Base-by-base conservation (phyloP, 2,888 invertebrate genomes). In the Emesis castigata region DNA sequence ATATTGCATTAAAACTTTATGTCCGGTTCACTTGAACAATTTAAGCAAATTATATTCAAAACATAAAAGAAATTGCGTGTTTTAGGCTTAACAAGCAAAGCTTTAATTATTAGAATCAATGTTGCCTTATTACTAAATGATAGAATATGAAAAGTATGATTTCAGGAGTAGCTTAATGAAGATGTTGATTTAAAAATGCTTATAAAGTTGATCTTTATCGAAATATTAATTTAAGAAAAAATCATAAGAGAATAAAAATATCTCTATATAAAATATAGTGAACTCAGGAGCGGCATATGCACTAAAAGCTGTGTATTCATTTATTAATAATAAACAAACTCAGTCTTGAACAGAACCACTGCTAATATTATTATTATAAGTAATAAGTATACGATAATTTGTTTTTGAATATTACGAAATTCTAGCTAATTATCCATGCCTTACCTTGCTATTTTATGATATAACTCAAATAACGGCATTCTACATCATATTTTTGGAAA, bases 91-190 rank as follows among this genome's bases (percentile, higher is more conserved):
- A 20, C 20, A 58, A 58, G 58, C 58, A 20, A 58, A 58, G 58
- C 58, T 58, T 58, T 14, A 1, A 20, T 22, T 58, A 58, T 58
- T 20, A 22, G 22, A 58, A 20, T 22, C 14, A 58, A 58, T 58
- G 58, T 58, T 58, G 58, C 58, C 58, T 22, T 58, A 3, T 56
- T 56, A 58, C 22, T 58, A 58, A 56, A 22, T 58, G 58, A 22
- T 22, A 58, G 22, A 58, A 22, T 11, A 20, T 58, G 58, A 22
- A 58, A 7, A 58, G 14, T 39, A 20, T 18, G 58, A 58, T 58
- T 22, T 11, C 58, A 58, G 22, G 5, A 58, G 22, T 58, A 22
- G 22, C 58, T 39, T 39, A 39, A 58, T 58, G 58, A 58, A 22
- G 58, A 58, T 4, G 39, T 58, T 58, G 11, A 11, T 22, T 58